Evolutionary conservation across 2,113 vertebrate genomes (phyloP).

Genomic region (Scophthalmus maximus): DNA sequence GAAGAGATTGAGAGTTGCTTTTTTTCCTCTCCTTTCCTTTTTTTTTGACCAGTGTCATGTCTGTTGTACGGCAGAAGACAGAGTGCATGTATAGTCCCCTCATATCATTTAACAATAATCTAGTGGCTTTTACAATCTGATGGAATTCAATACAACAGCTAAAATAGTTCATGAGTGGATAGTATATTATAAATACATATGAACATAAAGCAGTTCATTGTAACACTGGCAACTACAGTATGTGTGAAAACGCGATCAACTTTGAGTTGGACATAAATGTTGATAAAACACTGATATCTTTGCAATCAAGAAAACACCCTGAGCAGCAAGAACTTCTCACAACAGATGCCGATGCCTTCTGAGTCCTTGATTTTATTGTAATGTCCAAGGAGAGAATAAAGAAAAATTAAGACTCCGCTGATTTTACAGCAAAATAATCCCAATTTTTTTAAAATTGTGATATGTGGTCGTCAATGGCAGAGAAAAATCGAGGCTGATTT

Average conservation of each 20-base stretch:
- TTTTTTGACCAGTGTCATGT: too few species aligned
- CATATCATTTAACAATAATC: too few species aligned
- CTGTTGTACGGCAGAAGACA: too few species aligned
- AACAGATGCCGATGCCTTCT: background rate
- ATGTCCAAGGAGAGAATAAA: background rate
- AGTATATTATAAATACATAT: too few species aligned
- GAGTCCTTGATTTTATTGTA: slow-evolving; percentile 8
- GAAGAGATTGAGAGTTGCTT: background rate
- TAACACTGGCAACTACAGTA: too few species aligned
- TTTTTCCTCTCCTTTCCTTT: too few species aligned
- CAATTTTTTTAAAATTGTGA: slow-evolving; percentile 53
- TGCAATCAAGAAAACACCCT: background rate
- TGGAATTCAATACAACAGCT: too few species aligned
- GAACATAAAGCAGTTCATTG: too few species aligned
- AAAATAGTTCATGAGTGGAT: too few species aligned
- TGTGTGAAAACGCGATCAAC: too few species aligned
- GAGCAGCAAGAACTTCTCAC: background rate
- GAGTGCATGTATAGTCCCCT: too few species aligned
- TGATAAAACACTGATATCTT: background rate
- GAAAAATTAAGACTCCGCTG: slow-evolving; percentile 1
- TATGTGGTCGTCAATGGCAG: slow-evolving; percentile 53
- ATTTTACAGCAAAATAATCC: slow-evolving; percentile 38
- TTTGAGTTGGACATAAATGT: background rate
- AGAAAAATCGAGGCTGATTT: slow-evolving; percentile 43
- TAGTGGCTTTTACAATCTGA: too few species aligned